These are phyloP conservation scores for Lycodopsis pacificus DNA, from an alignment of 2,797 vertebrate species.

Conservation along the genomic window DNA sequence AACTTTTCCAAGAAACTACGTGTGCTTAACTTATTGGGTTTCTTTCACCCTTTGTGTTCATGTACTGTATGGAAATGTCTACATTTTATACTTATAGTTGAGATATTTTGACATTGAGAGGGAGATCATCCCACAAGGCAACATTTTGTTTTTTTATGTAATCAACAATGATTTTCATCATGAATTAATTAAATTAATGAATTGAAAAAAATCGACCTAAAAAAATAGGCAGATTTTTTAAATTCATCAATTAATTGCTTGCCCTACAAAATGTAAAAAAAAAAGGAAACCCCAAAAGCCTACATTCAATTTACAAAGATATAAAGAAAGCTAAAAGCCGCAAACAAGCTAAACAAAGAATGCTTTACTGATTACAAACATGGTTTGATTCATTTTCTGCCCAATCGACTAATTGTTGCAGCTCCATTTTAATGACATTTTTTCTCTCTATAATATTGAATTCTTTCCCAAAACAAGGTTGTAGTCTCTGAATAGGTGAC, in stretches of 20 bases:
- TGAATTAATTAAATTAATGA: not conserved
- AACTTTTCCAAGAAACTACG: slow-evolving; percentile 1
- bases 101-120: not conserved
- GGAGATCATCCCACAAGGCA: not conserved
- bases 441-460: not conserved
- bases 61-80: not conserved
- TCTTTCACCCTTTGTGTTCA: not conserved
- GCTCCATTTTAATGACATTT: not conserved
- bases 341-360: not conserved
- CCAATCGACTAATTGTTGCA: not conserved
- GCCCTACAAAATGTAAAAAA: not conserved
- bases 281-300: not conserved
- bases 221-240: not conserved
- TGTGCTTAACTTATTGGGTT: not conserved
- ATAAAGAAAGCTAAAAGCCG: not conserved
- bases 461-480: not conserved
- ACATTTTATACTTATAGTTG: not conserved
- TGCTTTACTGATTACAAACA: not conserved
- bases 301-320: not conserved
- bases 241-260: not conserved
- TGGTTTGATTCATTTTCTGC: not conserved
- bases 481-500: not conserved
- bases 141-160: not conserved
- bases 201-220: no score
- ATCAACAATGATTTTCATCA: not conserved